Evolutionary conservation across 2,113 vertebrate genomes (phyloP).

Genomic region (Protobothrops mucrosquamatus): DNA sequence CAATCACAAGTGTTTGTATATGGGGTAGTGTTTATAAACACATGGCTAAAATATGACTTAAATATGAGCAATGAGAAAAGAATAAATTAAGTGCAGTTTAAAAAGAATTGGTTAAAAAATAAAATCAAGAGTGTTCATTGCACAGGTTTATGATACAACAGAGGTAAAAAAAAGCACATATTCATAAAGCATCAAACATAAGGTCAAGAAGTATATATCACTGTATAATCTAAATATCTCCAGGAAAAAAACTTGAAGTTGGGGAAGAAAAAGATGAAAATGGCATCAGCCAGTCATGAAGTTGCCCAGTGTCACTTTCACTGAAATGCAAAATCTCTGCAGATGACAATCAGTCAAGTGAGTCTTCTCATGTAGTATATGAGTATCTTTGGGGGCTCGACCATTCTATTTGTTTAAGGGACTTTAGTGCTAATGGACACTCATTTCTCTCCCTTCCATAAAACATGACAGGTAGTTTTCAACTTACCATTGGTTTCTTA

Average conservation of each 20-base stretch:
- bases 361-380: background rate
- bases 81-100: background rate
- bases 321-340: background rate
- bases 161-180: background rate
- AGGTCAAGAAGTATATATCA: background rate
- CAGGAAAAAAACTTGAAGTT: background rate
- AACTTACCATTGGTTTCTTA: background rate
- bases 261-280: background rate
- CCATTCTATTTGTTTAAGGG: background rate
- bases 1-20: background rate
- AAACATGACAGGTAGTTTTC: background rate
- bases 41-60: background rate
- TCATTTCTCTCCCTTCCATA: background rate
- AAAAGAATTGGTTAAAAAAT: background rate
- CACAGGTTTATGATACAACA: background rate
- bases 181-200: background rate
- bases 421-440: background rate
- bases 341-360: background rate
- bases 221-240: background rate
- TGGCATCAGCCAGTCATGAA: background rate
- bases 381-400: background rate
- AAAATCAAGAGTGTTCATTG: background rate
- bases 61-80: background rate
- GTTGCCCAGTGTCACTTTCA: background rate
- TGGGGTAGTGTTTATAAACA: background rate